Evolutionary conservation across 2,113 vertebrate genomes (phyloP).

Genomic region (Manacus vitellinus): DNA sequence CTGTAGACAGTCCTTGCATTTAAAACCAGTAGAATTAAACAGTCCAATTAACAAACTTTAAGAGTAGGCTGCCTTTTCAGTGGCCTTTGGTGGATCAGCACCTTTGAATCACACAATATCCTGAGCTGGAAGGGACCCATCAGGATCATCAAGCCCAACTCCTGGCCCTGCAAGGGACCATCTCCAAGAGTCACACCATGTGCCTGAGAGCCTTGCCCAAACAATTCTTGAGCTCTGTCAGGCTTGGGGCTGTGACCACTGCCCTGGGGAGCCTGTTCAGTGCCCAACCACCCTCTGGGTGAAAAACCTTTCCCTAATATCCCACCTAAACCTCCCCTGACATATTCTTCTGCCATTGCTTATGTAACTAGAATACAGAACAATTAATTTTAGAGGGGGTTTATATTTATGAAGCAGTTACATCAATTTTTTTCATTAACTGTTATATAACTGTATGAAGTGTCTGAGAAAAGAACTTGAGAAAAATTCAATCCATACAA

Average conservation of each 20-base stretch:
- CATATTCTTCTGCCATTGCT: no score
- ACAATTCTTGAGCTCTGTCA: rapidly evolving
- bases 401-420: background rate
- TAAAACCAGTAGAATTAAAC: background rate
- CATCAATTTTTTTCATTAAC: background rate
- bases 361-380: background rate
- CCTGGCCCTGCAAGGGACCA: background rate
- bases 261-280: rapidly evolving
- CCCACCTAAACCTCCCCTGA: background rate
- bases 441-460: background rate
- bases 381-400: rapidly evolving
- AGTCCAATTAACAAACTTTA: background rate
- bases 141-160: rapidly evolving
- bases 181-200: background rate
- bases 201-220: background rate
- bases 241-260: no score
- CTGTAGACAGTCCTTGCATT: background rate
- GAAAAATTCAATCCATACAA: background rate
- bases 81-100: background rate
- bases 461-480: background rate
- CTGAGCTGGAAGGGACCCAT: background rate
- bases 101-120: background rate
- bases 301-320: background rate
- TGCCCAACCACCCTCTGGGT: rapidly evolving
- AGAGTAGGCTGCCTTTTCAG: background rate